These are phyloP conservation scores for Amaurobius ferox DNA, from an alignment of 2,888 invertebrate species.

Conservation along the genomic window DNA sequence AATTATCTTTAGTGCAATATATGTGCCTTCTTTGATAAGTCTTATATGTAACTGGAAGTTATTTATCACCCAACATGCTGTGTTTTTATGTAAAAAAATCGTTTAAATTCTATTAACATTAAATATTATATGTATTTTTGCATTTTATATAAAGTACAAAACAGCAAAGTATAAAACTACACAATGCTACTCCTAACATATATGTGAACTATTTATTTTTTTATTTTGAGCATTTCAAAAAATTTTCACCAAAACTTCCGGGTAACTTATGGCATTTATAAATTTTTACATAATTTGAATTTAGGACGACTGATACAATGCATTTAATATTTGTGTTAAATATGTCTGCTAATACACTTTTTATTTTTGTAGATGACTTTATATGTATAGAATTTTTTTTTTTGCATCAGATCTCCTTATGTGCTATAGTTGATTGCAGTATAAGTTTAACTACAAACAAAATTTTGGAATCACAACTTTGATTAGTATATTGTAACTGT, in stretches of 20 bases:
- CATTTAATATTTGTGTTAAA: background rate
- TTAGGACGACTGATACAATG: background rate
- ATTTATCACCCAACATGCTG: background rate
- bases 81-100: background rate
- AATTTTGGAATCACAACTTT: too few relatives aligned
- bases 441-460: conserved; percentile 9
- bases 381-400: background rate
- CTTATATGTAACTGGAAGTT: background rate
- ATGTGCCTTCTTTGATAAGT: background rate
- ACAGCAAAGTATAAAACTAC: too few relatives aligned
- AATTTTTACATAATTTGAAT: background rate
- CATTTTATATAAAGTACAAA: background rate
- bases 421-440: conserved; percentile 7
- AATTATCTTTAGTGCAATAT: background rate
- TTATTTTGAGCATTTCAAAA: too few relatives aligned
- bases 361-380: background rate
- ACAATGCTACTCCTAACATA: too few relatives aligned
- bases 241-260: too few relatives aligned
- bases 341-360: background rate
- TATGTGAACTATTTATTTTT: too few relatives aligned
- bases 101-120: background rate
- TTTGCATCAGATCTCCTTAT: background rate
- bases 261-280: background rate
- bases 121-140: background rate
- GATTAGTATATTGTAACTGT: too few relatives aligned